Base-by-base conservation (phyloP, 30 jellyfish, hydroid and myxozoan species). In the Chironex yamaguchii region DNA sequence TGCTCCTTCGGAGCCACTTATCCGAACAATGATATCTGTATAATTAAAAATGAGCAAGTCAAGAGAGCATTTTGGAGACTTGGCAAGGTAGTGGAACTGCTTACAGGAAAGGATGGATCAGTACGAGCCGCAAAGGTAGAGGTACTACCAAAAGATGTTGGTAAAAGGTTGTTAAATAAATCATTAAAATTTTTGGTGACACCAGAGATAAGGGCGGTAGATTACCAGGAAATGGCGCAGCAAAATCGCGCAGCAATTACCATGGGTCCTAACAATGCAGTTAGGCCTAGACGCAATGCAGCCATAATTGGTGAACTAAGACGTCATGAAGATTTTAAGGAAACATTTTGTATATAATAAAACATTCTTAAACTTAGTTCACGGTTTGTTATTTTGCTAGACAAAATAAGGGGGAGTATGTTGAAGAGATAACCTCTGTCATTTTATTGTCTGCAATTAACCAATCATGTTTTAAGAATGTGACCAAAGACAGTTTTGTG, bases 31-130 rank as follows among this genome's bases (percentile, higher is more conserved):
- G 93, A 82, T 34, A 52, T 81, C 78, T 76, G 67, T 12, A 72
- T 82, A 2, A 67, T 82, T 65, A 82, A 82, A 48, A 73, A 69
- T 49, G 81, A 67, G 42, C 93, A 82, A 36, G 36, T 21, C 48
- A 81, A 81, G 53, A 65, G 91, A 81, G 21, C 21, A 69, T 81
- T 81, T 51, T 81, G 91, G 91, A 81, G 68, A 68, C 67, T 81
- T 42, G 53, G 84, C 53, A 66, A 52, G 33, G 52, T 81, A 65
- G 68, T 25, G 17, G 84, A 81, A 67, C 69, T 81, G 74, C 28
- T 81, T 3, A 76, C 76, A 53, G 93, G 93, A 17, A 52, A 25
- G 28, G 93, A 82, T 69, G 87, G 81, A 49, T 51, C 81, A 34
- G 81, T 82, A 50, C 69, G 87, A 52, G 52, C 93, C 0, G 87